phyloP scores from a whole-genome alignment of 2,797 vertebrate species.

The Muscicapa comitata region DNA sequence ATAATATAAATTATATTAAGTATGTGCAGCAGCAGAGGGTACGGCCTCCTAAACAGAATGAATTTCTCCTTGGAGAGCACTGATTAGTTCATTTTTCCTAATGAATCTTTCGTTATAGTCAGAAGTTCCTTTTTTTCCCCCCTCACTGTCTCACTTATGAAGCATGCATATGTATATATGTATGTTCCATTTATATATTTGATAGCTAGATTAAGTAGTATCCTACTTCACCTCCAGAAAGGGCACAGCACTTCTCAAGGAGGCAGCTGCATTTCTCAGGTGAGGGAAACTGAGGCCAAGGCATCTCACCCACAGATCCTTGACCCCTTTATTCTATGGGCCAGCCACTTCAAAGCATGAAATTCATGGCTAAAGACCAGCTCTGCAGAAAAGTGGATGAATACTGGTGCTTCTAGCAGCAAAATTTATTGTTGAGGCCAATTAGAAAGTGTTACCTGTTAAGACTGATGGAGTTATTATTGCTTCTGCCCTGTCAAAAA shows the following conservation, averaged over 20 bases:
- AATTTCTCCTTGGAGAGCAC: constrained; percentile 64
- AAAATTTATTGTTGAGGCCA: background rate
- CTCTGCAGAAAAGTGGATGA: background rate
- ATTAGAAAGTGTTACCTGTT: background rate
- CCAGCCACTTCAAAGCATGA: background rate
- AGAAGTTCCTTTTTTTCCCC: constrained; percentile 53
- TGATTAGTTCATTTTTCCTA: constrained; percentile 71
- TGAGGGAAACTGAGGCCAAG: background rate
- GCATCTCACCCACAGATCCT: background rate
- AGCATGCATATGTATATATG: constrained; percentile 50
- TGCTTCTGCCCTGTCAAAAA: background rate
- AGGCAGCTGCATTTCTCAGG: background rate
- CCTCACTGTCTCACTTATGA: constrained; percentile 52
- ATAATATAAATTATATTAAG: constrained; percentile 74
- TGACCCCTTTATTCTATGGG: background rate
- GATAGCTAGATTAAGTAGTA: constrained; percentile 8
- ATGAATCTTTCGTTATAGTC: constrained; percentile 69
- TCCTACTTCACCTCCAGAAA: constrained; percentile 51
- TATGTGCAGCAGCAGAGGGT: constrained; percentile 62
- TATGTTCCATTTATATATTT: constrained; percentile 61
- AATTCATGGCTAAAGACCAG: background rate
- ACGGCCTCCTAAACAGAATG: constrained; percentile 62
- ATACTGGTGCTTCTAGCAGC: background rate
- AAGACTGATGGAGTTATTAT: background rate
- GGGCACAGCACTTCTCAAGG: constrained; percentile 22